Percentiles rank a stretch among this genome's conserved stretches.
Evolutionary conservation across 1,140 invertebrate genomes (phyloP).

Genomic region (Periplaneta americana): DNA sequence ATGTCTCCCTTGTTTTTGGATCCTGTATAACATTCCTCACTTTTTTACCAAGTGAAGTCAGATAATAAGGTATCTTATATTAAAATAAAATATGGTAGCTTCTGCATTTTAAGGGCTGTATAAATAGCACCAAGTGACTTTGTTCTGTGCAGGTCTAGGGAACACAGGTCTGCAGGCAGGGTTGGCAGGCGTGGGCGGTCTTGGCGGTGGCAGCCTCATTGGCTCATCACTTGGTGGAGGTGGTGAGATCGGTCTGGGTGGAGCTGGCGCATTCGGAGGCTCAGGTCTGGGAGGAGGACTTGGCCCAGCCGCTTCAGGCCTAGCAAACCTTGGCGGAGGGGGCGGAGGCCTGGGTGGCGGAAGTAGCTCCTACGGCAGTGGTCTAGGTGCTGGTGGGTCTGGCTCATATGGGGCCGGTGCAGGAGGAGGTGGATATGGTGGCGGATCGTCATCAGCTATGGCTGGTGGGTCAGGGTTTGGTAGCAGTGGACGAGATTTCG

Average conservation of each 20-base stretch:
- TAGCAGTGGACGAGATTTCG: slow-evolving; percentile 19
- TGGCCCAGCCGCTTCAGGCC: slow-evolving; percentile 6
- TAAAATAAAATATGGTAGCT: too few relatives aligned
- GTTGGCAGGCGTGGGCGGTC: slow-evolving; percentile 8
- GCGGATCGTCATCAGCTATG: neutral
- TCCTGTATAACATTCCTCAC: too few relatives aligned
- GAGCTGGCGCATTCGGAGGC: slow-evolving; percentile 7
- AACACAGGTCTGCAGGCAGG: slow-evolving; percentile 2
- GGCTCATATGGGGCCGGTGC: neutral
- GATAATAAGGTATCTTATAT: too few relatives aligned
- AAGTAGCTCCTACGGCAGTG: slow-evolving; percentile 6
- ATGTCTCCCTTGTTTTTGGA: too few relatives aligned
- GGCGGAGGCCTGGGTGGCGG: slow-evolving; percentile 20
- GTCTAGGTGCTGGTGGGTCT: neutral
- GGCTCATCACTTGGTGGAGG: neutral
- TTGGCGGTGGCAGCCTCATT: slow-evolving; percentile 2
- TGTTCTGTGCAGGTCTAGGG: slow-evolving; percentile 4
- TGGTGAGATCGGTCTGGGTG: slow-evolving; percentile 9
- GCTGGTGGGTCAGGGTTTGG: slow-evolving; percentile 16
- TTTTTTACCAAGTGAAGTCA: too few relatives aligned
- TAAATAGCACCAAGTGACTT: neutral
- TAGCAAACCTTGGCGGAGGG: slow-evolving; percentile 7
- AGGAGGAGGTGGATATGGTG: slow-evolving; percentile 4
- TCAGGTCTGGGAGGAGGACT: slow-evolving; percentile 5
- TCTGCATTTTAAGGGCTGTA: too few relatives aligned